Base-by-base conservation (phyloP, 2,888 invertebrate species). In the Agrochola circellaris region DNA sequence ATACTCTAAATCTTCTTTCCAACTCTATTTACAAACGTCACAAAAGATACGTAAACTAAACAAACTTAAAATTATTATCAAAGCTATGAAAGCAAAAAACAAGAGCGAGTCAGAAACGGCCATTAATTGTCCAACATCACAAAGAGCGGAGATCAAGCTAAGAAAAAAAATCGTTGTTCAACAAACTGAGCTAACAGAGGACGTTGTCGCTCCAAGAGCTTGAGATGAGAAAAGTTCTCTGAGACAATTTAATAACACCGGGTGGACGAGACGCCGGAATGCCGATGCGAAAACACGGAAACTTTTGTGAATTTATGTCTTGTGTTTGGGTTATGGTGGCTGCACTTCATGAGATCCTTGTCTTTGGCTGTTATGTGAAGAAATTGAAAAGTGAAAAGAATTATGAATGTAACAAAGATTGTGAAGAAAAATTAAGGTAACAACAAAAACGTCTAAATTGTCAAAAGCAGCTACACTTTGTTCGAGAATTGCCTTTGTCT, bases 191-290 rank as follows among this genome's bases (percentile, higher is more conserved):
- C 88, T 90, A 90, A 90, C 90, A 90, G 89, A 90, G 89, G 88
- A 89, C 85, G 87, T 87, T 87, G 87, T 83, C 83, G 88, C 84
- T 85, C 79, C 72, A 75, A 86, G 90, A 87, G 89, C 84, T 79
- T 89, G 91, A 92, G 93, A 95, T 95, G 95, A 94, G 95, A 94
- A 95, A 95, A 95, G 92, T 95, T 95, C 89, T 85, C 89, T 61
- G 91, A 91, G 93, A 93, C 94, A 95, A 95, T 95, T 95, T 95
- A 95, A 95, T 96, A 95, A 95, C 92, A 90, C 86, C 89, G 84
- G 90, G 89, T 88, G 89, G 91, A 92, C 91, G 92, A 90, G 90
- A 89, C 83, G 82, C 82, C 87, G 91, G 90, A 92, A 90, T 90
- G 90, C 85, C 84, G 86, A 90, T 91, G 89, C 86, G 89, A 88